These are phyloP conservation scores for Lepetodrilus schrolli DNA, from an alignment of 2,888 invertebrate genomes.

Conservation along the genomic window DNA sequence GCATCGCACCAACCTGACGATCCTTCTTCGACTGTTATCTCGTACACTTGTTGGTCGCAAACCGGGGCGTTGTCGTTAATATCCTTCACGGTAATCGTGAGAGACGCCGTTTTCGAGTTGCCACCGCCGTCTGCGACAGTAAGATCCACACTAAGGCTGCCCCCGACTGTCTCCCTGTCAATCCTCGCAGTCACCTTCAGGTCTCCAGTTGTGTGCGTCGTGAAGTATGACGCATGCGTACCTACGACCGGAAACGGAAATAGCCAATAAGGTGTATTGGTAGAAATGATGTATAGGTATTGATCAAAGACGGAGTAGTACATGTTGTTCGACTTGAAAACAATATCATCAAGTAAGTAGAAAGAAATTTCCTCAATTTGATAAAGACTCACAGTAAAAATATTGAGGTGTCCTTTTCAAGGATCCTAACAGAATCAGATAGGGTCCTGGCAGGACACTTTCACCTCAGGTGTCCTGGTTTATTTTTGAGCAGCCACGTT, in stretches of 20 bases:
- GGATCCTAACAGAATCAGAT: too few species aligned
- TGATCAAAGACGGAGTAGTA: not conserved
- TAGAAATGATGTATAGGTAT: too few species aligned
- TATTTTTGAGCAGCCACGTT: too few species aligned
- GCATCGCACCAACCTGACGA: not conserved
- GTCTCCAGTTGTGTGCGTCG: not conserved
- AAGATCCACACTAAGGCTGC: not conserved
- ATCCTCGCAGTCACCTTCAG: not conserved
- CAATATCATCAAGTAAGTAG: not conserved
- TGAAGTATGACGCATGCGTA: not conserved
- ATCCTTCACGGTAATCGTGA: conserved; percentile 38
- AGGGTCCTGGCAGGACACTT: too few species aligned
- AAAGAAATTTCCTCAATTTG: too few species aligned
- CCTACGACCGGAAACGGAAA: too few species aligned
- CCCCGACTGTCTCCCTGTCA: not conserved
- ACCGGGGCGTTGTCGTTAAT: conserved; percentile 45
- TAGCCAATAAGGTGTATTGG: too few species aligned
- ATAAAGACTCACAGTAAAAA: too few species aligned
- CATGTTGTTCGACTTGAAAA: not conserved
- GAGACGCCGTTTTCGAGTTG: conserved; percentile 28
- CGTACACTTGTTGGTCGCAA: conserved; percentile 28
- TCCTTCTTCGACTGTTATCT: not conserved
- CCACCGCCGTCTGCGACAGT: conserved; percentile 11
- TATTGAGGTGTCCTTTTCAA: too few species aligned
- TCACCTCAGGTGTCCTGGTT: too few species aligned